Base-by-base conservation (phyloP, 2,797 vertebrate species). In the Tokudaia tokunoshimensis region DNA sequence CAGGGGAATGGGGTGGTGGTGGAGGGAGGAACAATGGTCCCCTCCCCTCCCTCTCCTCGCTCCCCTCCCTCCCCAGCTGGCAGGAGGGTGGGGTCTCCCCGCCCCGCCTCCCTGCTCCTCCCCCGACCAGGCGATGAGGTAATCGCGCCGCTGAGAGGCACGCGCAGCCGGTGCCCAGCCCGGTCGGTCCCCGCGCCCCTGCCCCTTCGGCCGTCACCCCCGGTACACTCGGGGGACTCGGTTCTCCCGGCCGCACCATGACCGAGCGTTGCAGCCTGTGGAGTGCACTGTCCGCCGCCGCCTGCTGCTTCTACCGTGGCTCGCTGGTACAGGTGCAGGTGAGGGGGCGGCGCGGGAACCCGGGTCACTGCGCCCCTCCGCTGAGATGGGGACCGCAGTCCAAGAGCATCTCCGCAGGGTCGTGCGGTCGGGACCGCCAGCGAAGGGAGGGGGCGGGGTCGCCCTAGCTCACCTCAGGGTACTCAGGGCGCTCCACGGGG, bases 281-380 rank as follows among this genome's bases (percentile, higher is more conserved):
- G 99, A 99, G 99, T 97, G 99, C 99, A 82, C 98, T 99, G 98
- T 99, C 99, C 75, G 99, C 99, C 31, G 99, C 99, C 89, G 99
- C 99, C 89, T 99, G 99, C 99, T 99, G 99, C 99, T 99, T 99
- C 99, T 99, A 99, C 99, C 99, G 99, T 93, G 99, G 99, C 91
- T 99, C 99, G 94, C 99, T 99, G 99, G 99, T 99, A 99, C 99
- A 99, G 98, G 99, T 99, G 98, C 99, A 99, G 99, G 99, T 99
- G 99, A 99, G 99, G 92, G 96, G 96, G 94, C 92, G 85, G 83
- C 79, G 29, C 90, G 34, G 83, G 94, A 88, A 93, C 92, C 85
- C 6, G 47, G 41, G 83, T 85, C 41, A 13, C 90, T 78, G 76
- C 0, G 85, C 12, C 80, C 24, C 0, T 57, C 31, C 1, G 34